Evolutionary conservation across 2,888 invertebrate genomes (phyloP).

Genomic region (Amblyjoppa fuscipennis): DNA sequence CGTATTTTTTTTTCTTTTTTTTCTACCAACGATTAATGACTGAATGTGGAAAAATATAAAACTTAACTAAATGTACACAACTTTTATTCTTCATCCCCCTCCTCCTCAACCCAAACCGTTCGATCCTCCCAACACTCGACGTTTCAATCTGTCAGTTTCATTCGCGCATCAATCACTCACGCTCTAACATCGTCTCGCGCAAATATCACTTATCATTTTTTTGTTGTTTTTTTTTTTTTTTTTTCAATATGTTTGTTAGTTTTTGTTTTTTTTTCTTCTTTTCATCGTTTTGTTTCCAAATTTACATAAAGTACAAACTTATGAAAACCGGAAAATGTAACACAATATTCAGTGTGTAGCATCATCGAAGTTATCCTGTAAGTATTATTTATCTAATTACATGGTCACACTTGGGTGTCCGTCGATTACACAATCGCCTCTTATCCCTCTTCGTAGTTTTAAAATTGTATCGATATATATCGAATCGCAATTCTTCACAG

Average conservation of each 20-base stretch:
- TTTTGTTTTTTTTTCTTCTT: conserved; percentile 53
- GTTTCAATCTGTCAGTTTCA: conserved; percentile 43
- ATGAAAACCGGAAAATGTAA: conserved; percentile 83
- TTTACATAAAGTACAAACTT: conserved; percentile 85
- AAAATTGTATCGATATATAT: conserved; percentile 66
- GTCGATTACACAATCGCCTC: conserved; percentile 77
- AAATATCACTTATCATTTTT: conserved; percentile 68
- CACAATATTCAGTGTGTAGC: conserved; percentile 80
- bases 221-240: conserved; percentile 50
- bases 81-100: conserved; percentile 66
- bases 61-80: conserved; percentile 85
- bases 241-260: conserved; percentile 57
- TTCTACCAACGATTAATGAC: conserved; percentile 83
- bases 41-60: conserved; percentile 85
- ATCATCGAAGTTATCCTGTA: conserved; percentile 77
- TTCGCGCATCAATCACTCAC: conserved; percentile 61
- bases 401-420: conserved; percentile 83
- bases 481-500: conserved; percentile 28
- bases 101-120: conserved; percentile 54
- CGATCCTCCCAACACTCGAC: conserved; percentile 52
- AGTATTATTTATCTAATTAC: conserved; percentile 81
- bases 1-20: conserved; percentile 57
- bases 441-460: conserved; percentile 67
- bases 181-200: conserved; percentile 66
- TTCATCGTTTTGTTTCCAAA: conserved; percentile 76